Conservation (phyloP, 2,113 vertebrate species). For the Rhipidura dahli region DNA sequence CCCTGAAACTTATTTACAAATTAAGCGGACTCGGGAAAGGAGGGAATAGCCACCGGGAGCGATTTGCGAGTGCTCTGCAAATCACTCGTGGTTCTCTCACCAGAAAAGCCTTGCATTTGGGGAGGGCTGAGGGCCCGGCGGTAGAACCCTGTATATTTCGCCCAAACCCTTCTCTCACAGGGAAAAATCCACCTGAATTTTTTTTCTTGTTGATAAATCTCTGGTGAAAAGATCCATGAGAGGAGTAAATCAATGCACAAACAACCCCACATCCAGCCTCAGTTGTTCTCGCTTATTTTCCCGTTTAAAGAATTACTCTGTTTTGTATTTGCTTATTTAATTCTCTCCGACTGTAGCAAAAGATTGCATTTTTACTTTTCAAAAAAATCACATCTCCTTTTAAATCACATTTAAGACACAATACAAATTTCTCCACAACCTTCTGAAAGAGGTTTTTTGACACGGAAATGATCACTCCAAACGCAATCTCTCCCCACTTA, state of each 20-base stretch:
- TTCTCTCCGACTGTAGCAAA: not conserved
- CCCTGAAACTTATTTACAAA: constrained; percentile 55
- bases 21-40: not conserved
- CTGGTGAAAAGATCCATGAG: not conserved
- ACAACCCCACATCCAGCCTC: not conserved
- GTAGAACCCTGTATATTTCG: not conserved
- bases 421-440: not conserved
- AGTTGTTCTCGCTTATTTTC: not conserved
- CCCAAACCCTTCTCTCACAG: not conserved
- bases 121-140: not conserved
- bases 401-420: not conserved
- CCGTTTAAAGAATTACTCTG: not conserved
- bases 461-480: fast-evolving
- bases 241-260: not conserved
- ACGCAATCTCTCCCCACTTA: not conserved
- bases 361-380: not conserved
- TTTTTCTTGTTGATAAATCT: not conserved
- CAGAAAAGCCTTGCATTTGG: not conserved
- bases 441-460: not conserved
- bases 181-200: not conserved
- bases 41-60: not conserved
- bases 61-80: not conserved
- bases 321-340: not conserved
- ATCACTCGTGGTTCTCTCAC: not conserved
- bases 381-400: not conserved